Base-by-base conservation (phyloP, 1,140 invertebrate species). In the Penaeus indicus region DNA sequence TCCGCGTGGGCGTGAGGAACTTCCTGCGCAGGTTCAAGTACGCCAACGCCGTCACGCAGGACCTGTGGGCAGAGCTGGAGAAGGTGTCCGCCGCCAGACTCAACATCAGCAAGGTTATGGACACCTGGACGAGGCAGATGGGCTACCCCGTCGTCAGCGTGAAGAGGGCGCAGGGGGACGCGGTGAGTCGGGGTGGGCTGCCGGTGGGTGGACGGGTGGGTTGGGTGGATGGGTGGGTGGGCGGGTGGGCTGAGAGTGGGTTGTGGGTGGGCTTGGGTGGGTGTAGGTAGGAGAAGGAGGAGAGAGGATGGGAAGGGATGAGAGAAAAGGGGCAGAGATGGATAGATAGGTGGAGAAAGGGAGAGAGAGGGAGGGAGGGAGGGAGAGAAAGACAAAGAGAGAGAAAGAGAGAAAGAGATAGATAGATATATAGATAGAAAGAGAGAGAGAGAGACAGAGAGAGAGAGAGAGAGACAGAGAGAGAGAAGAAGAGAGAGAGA, bases 51-150 rank as follows among this genome's bases (percentile, higher is more conserved):
- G 95, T 95, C 47, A 98, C 97, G 0, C 93, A 95, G 85, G 95
- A 98, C 92, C 94, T 98, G 32, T 96, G 97, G 92, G 92, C 93
- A 0, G 95, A 95, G 90, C 91, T 96, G 92, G 92, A 92, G 64
- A 75, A 91, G 16, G 89, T 90, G 54, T 85, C 85, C 13, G 16
- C 75, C 10, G 54, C 62, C 18, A 91, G 93, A 90, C 87, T 94
- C 21, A 94, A 95, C 90, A 92, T 96, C 11, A 95, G 95, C 0
- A 92, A 94, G 25, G 96, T 99, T 77, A 97, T 99, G 96, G 95
- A 97, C 90, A 98, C 97, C 0, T 99, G 97, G 97, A 98, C 96
- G 0, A 94, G 95, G 63, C 98, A 99, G 93, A 98, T 97, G 96
- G 98, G 98, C 13, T 97, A 96, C 91, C 98, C 98, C 0, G 94